phyloP scores from a whole-genome alignment of 2,888 invertebrate genomes.

The Ophion costatus region DNA sequence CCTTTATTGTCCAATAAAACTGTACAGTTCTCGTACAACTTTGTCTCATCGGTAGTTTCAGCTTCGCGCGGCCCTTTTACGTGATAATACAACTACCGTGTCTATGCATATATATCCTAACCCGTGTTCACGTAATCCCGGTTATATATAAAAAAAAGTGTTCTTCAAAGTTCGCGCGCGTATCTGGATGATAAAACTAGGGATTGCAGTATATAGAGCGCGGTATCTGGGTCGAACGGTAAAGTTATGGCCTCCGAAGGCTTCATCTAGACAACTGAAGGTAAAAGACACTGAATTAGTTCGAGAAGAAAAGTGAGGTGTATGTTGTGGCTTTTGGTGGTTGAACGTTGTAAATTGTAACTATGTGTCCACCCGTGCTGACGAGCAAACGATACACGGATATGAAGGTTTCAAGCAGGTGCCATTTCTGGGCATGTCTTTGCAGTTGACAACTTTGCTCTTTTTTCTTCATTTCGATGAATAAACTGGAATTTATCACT shows the following conservation, averaged over 20 bases:
- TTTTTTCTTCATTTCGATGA: no score
- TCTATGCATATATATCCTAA: not conserved
- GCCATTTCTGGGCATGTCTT: no score
- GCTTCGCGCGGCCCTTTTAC: not conserved
- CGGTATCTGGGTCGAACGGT: not conserved
- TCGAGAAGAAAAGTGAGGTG: no score
- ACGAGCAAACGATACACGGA: no score
- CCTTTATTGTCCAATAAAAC: constrained; percentile 26
- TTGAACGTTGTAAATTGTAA: no score
- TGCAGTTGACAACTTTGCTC: no score
- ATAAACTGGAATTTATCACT: no score
- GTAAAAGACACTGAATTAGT: not conserved
- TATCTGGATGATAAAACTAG: not conserved
- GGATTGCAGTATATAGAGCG: not conserved
- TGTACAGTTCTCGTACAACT: constrained; percentile 11
- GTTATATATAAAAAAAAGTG: not conserved
- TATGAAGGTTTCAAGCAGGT: no score
- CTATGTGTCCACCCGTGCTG: no score
- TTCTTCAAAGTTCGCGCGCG: not conserved
- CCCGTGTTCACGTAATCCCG: not conserved
- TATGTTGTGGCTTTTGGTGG: no score
- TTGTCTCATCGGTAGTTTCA: not conserved
- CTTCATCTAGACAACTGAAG: not conserved
- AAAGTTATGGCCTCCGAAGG: not conserved
- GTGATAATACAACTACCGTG: not conserved